Base-by-base conservation (phyloP, 2,797 vertebrate species). In the Cacajao melanocephalus region DNA sequence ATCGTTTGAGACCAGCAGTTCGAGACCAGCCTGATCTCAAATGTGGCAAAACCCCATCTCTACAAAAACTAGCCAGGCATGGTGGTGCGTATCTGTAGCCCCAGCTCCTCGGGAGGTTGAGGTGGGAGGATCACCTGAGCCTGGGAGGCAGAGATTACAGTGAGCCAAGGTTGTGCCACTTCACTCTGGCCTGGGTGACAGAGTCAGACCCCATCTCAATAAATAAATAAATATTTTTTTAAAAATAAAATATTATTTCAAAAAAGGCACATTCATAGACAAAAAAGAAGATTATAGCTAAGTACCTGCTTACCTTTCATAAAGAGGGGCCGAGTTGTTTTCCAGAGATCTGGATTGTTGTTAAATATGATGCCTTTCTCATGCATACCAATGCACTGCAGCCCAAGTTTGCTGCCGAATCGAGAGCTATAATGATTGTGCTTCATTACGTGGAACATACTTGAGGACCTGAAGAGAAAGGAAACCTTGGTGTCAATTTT, bases 281-380 rank as follows among this genome's bases (percentile, higher is more conserved):
- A 39, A 76, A 33, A 92, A 22, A 48, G 9, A 50, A 72, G 33
- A 57, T 52, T 2, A 9, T 30, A 67, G 5, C 55, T 26, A 46
- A 2, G 46, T 5, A 0, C 5, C 1, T 26, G 7, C 95, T 98
- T 98, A 99, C 99, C 99, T 99, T 99, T 99, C 52, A 98, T 98
- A 95, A 99, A 99, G 98, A 99, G 99, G 2, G 98, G 98, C 20
- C 99, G 99, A 0, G 99, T 97, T 98, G 98, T 99, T 96, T 98
- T 99, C 99, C 99, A 99, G 7, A 99, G 98, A 0, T 96, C 96
- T 0, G 99, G 97, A 44, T 99, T 99, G 41, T 99, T 99, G 97
- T 99, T 99, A 93, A 99, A 99, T 94, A 99, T 99, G 82, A 99
- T 99, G 4, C 99, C 99, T 0, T 99, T 99, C 96, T 99, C 99